Evolutionary conservation across 2,888 invertebrate species (phyloP).

Genomic region (Athrips mouffetella): DNA sequence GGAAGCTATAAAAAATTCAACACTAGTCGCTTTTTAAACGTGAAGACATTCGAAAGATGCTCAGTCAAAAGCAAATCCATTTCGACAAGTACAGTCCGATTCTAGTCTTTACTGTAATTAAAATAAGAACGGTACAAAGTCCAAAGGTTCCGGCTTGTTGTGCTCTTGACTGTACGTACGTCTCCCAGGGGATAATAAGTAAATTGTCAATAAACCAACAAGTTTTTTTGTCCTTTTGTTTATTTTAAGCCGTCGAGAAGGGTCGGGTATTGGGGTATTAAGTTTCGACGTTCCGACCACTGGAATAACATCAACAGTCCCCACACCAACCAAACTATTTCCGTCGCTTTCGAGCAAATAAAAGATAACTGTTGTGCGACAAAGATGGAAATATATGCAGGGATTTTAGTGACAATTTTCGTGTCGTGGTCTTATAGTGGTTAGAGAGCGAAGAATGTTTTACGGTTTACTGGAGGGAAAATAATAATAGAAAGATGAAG

Average conservation of each 20-base stretch:
- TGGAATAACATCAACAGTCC: no score
- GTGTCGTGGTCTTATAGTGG: constrained; percentile 11
- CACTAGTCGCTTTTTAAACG: constrained; percentile 7
- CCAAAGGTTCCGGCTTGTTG: no score
- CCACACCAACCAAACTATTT: neutral
- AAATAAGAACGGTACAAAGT: no score
- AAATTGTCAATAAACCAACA: constrained; percentile 15
- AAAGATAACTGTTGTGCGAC: neutral
- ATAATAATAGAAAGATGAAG: constrained; percentile 1
- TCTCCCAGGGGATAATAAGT: constrained; percentile 13
- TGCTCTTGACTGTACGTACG: no score
- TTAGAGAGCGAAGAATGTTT: constrained; percentile 27
- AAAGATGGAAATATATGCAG: neutral
- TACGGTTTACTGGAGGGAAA: constrained; percentile 37
- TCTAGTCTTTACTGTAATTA: no score
- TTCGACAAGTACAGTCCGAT: no score
- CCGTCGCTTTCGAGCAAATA: neutral
- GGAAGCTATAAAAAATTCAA: constrained; percentile 8
- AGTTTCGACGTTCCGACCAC: constrained; percentile 22
- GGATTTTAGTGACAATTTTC: neutral
- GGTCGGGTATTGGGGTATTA: constrained; percentile 42
- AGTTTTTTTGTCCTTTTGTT: constrained; percentile 45
- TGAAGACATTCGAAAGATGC: neutral
- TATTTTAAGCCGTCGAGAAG: constrained; percentile 51
- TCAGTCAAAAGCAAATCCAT: no score